These are phyloP conservation scores for Theocolax elegans DNA, from an alignment of 1,140 invertebrate genomes.

Conservation along the genomic window DNA sequence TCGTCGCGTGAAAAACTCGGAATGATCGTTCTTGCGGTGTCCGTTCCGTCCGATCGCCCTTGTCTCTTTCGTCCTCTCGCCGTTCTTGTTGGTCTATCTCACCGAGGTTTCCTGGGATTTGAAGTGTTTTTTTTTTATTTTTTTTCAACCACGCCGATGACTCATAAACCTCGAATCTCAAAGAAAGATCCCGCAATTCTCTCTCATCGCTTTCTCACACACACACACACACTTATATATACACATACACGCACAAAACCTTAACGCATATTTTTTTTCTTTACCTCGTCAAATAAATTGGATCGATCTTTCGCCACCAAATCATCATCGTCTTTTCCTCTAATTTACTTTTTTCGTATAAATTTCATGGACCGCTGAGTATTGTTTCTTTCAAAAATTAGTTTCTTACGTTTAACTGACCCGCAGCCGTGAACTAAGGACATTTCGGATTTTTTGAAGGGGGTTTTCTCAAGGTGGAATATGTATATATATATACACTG, in stretches of 20 bases:
- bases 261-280: background rate
- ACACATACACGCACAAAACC: no score
- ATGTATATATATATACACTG: no score
- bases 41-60: conserved; percentile 52
- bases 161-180: conserved; percentile 13
- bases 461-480: no score
- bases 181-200: conserved; percentile 16
- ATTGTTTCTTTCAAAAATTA: conserved; percentile 31
- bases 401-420: background rate
- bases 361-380: conserved; percentile 31
- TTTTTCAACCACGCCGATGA: conserved; percentile 9
- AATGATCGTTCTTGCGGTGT: conserved; percentile 40
- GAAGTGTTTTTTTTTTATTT: conserved; percentile 23
- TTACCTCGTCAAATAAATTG: conserved; percentile 33
- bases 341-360: conserved; percentile 32
- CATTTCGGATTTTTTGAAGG: no score
- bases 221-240: no score
- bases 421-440: no score
- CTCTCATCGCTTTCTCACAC: background rate
- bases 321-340: conserved; percentile 10
- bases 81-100: background rate
- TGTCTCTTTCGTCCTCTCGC: conserved; percentile 37
- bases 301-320: conserved; percentile 20
- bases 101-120: conserved; percentile 29
- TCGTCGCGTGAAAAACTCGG: conserved; percentile 22